Percentiles rank a stretch among this genome's conserved stretches.
Evolutionary conservation across 2,797 vertebrate genomes (phyloP).

Genomic region (Harpagifer antarcticus): DNA sequence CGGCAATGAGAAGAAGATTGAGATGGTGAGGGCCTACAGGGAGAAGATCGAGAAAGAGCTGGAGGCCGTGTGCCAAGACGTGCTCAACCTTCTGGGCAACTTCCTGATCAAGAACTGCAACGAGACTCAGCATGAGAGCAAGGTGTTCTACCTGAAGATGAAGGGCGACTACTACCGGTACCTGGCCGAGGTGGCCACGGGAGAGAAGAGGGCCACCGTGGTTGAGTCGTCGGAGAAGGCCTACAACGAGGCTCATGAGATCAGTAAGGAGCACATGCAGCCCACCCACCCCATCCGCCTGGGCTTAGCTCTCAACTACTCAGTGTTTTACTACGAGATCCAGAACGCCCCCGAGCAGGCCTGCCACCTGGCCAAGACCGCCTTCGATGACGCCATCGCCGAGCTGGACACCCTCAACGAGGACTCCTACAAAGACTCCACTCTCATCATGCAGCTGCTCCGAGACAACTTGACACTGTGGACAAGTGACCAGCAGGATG

Average conservation of each 20-base stretch:
- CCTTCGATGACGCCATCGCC: constrained; percentile 98
- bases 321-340: constrained; percentile 99
- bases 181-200: constrained; percentile 97
- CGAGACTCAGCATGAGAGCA: constrained; percentile 98
- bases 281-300: constrained; percentile 97
- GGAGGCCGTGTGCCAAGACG: constrained; percentile 97
- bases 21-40: constrained; percentile 97
- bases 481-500: constrained; percentile 99
- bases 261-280: constrained; percentile 99
- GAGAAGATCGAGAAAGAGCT: constrained; percentile 99
- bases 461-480: constrained; percentile 99
- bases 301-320: constrained; percentile 98
- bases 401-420: constrained; percentile 99
- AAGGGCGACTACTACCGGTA: constrained; percentile 99
- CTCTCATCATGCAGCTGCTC: constrained; percentile 99
- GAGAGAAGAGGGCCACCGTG: constrained; percentile 95
- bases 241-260: constrained; percentile 98
- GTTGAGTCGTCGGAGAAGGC: constrained; percentile 98
- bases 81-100: constrained; percentile 97
- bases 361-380: constrained; percentile 99
- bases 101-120: constrained; percentile 99
- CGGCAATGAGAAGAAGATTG: constrained; percentile 99
- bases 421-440: constrained; percentile 99
- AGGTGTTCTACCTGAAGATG: constrained; percentile 99
- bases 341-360: constrained; percentile 99